Percentiles rank a stretch among this genome's conserved stretches.
These are phyloP conservation scores for Drosophila setifemur DNA, from an alignment of 1,140 invertebrate species.

Conservation along the genomic window DNA sequence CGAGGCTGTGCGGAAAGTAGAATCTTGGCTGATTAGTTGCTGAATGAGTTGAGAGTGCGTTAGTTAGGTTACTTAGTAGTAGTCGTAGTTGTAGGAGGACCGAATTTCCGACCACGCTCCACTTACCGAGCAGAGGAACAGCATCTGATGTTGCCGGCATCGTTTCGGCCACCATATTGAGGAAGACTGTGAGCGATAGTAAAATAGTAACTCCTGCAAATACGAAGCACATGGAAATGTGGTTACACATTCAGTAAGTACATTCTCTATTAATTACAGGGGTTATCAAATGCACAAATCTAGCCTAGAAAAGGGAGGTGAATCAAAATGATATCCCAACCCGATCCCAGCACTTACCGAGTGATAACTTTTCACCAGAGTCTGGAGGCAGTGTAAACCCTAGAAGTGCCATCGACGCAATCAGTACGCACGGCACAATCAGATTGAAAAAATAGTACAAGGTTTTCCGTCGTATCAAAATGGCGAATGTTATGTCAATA, in stretches of 20 bases:
- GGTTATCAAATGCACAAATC: too few species aligned
- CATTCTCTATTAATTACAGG: too few species aligned
- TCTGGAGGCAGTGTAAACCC: conserved; percentile 99
- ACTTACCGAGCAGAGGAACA: conserved; percentile 84
- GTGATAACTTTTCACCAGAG: conserved; percentile 99
- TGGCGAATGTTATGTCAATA: conserved; percentile 98
- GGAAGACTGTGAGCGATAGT: conserved; percentile 99
- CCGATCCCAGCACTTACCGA: conserved; percentile 91
- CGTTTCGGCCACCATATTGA: conserved; percentile 95
- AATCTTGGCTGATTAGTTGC: conserved; percentile 55
- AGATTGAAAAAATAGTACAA: conserved; percentile 99
- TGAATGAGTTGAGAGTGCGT: conserved; percentile 50
- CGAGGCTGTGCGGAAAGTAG: conserved; percentile 43
- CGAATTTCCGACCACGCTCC: conserved; percentile 9
- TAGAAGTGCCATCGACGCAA: conserved; percentile 98
- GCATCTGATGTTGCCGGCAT: conserved; percentile 93
- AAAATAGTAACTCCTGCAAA: conserved; percentile 98
- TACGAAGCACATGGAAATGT: conserved; percentile 14
- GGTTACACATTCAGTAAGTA: too few species aligned
- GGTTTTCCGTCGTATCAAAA: conserved; percentile 98
- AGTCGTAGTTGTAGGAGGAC: neutral
- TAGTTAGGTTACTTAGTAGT: conserved; percentile 28
- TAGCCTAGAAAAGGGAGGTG: neutral
- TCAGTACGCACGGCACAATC: conserved; percentile 99
- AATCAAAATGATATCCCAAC: too few species aligned